These are phyloP conservation scores for Apotomis turbidana DNA, from an alignment of 2,888 invertebrate genomes.

Conservation along the genomic window DNA sequence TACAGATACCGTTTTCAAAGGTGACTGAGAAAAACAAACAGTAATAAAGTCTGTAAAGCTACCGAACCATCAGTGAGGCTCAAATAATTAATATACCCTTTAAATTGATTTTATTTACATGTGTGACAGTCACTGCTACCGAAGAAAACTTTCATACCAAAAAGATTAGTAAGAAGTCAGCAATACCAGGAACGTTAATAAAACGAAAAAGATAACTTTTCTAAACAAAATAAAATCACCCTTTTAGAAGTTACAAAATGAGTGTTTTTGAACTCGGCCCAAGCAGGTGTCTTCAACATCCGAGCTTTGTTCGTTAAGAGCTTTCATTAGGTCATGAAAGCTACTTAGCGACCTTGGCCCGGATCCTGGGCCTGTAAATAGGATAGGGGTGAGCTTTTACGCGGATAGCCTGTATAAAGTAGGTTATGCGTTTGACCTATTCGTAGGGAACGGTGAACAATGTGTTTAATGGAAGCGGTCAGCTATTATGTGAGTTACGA, in stretches of 20 bases:
- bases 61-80: no score
- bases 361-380: constrained; percentile 21
- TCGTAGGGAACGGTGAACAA: background rate
- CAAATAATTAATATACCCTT: no score
- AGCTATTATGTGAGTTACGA: background rate
- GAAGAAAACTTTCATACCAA: no score
- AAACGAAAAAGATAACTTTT: no score
- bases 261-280: constrained; percentile 20
- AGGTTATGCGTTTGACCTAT: constrained; percentile 32
- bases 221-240: background rate
- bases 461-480: background rate
- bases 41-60: no score
- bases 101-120: no score
- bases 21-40: no score
- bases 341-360: background rate
- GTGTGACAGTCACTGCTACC: no score
- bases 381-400: constrained; percentile 30
- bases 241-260: constrained; percentile 4
- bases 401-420: constrained; percentile 21
- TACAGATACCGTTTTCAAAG: no score
- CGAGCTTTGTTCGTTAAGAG: constrained; percentile 30
- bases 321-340: constrained; percentile 38
- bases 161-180: no score
- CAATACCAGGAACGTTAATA: no score
- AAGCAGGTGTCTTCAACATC: constrained; percentile 36